Conservation (phyloP, 2,888 invertebrate species). For the Dioctria linearis region DNA sequence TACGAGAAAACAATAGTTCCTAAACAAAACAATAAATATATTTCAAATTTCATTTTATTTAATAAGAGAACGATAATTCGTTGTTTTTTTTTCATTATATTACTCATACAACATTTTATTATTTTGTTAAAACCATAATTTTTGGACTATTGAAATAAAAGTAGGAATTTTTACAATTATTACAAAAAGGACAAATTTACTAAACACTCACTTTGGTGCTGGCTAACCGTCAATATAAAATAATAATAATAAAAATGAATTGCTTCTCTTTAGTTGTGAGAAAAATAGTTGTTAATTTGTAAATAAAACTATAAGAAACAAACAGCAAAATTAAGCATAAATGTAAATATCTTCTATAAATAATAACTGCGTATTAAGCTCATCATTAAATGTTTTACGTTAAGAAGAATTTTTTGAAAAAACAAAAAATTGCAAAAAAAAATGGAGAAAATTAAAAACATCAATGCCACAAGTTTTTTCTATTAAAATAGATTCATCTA, state of each 20-base stretch:
- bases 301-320: not conserved
- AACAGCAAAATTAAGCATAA: constrained; percentile 15
- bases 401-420: not conserved
- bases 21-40: not conserved
- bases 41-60: not conserved
- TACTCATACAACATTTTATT: no score
- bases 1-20: not conserved
- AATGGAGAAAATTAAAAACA: not conserved
- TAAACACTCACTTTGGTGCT: constrained; percentile 1
- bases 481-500: not conserved
- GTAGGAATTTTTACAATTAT: no score
- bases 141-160: no score
- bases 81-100: no score
- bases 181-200: not conserved
- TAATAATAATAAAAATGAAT: not conserved
- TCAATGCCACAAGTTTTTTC: not conserved
- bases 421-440: not conserved
- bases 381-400: constrained; percentile 2
- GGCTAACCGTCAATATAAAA: not conserved
- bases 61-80: not conserved
- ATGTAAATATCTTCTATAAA: constrained; percentile 16
- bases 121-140: no score
- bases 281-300: constrained; percentile 14
- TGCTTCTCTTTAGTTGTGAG: constrained; percentile 3
- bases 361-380: constrained; percentile 8